Conservation (phyloP, 2,113 vertebrate genomes). For the Lepus europaeus region DNA sequence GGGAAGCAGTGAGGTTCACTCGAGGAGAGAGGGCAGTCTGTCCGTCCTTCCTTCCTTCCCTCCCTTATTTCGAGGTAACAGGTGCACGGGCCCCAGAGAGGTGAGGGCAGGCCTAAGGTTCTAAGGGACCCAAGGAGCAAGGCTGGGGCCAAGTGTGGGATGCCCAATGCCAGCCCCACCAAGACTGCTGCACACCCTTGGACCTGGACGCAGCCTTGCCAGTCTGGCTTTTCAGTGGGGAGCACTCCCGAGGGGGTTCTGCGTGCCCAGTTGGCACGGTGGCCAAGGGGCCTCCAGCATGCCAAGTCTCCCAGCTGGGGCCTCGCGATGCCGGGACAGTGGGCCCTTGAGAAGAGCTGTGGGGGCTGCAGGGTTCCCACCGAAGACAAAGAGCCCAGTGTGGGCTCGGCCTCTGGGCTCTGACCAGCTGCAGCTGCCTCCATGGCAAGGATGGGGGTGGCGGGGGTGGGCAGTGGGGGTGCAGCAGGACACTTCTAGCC, state of each 20-base stretch:
- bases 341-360: slow-evolving; percentile 75
- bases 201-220: not conserved
- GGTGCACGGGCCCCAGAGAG: not conserved
- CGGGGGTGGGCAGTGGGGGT: not conserved
- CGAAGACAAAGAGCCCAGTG: slow-evolving; percentile 79
- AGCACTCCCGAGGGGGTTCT: slow-evolving; percentile 46
- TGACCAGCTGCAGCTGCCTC: slow-evolving; percentile 81
- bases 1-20: not conserved
- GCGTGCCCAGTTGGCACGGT: slow-evolving; percentile 58
- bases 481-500: not conserved
- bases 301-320: slow-evolving; percentile 76
- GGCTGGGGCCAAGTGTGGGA: not conserved
- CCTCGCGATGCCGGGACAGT: slow-evolving; percentile 72
- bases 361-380: slow-evolving; percentile 76
- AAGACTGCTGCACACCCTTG: not conserved
- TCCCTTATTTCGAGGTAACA: too few species aligned
- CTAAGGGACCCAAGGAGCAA: too few species aligned
- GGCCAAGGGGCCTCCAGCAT: slow-evolving; percentile 31
- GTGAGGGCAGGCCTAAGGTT: not conserved
- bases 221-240: not conserved
- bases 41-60: not conserved
- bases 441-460: slow-evolving; percentile 53
- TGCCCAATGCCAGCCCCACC: not conserved
- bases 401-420: slow-evolving; percentile 65
- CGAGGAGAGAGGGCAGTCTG: not conserved